Percentiles rank a stretch among this genome's conserved stretches.
Evolutionary conservation across 2,888 invertebrate genomes (phyloP).

Genomic region (Pachydiplax longipennis): DNA sequence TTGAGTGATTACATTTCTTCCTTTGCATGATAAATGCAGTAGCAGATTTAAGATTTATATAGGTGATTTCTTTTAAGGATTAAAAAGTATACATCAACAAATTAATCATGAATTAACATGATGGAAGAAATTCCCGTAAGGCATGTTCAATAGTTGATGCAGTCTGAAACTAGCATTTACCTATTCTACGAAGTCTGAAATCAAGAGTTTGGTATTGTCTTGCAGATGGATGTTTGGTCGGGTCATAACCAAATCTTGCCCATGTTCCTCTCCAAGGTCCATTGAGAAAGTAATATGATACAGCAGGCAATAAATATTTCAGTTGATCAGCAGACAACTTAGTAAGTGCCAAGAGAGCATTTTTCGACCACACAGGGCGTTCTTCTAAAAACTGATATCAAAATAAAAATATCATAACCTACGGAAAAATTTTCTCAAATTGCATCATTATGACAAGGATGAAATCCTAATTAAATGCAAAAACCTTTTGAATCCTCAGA

Average conservation of each 20-base stretch:
- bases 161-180: conserved; percentile 57
- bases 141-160: conserved; percentile 5
- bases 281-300: conserved; percentile 84
- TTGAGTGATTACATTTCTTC: no score
- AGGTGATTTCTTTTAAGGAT: no score
- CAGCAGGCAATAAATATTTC: conserved; percentile 80
- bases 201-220: conserved; percentile 90
- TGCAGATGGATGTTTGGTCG: conserved; percentile 77
- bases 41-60: no score
- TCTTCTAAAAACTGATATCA: conserved; percentile 75
- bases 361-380: conserved; percentile 89
- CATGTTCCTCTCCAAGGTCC: conserved; percentile 95
- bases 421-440: neutral
- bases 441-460: neutral
- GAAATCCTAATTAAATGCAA: neutral
- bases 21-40: no score
- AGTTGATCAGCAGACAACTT: conserved; percentile 69
- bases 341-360: conserved; percentile 73
- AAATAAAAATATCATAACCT: conserved; percentile 52
- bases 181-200: conserved; percentile 73
- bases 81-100: no score
- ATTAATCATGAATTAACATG: no score
- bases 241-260: conserved; percentile 92
- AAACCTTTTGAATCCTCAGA: conserved; percentile 47
- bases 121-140: no score